phyloP scores from a whole-genome alignment of 2,797 vertebrate species.

The Argyrosomus regius region DNA sequence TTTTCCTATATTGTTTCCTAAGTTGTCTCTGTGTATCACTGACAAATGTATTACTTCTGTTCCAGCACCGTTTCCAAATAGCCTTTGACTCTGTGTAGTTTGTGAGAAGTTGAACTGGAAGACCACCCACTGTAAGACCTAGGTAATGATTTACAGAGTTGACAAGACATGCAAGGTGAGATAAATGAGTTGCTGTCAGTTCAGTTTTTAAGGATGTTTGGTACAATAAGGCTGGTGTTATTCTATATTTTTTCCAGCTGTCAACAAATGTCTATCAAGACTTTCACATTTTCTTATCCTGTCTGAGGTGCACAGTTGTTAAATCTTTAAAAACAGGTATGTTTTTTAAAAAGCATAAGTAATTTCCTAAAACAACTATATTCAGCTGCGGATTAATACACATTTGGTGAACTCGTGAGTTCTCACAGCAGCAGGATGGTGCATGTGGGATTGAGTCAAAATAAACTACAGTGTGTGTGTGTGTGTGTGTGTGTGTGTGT shows the following conservation, averaged over 20 bases:
- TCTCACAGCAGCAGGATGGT: neutral
- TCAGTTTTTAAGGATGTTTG: slow-evolving; percentile 20
- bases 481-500: too few species aligned
- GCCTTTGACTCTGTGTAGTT: slow-evolving; percentile 34
- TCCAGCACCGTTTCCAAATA: slow-evolving; percentile 69
- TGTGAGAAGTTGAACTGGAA: slow-evolving; percentile 32
- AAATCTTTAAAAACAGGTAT: neutral
- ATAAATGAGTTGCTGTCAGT: neutral
- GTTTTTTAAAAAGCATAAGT: neutral
- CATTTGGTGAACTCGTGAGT: neutral
- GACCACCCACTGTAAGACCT: slow-evolving; percentile 44
- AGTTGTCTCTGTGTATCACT: slow-evolving; percentile 59
- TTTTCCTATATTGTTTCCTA: slow-evolving; percentile 80
- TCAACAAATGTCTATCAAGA: neutral
- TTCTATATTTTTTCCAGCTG: slow-evolving; percentile 4
- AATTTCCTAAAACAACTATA: neutral
- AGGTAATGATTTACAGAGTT: slow-evolving; percentile 57
- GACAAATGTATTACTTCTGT: slow-evolving; percentile 69
- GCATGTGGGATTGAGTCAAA: neutral
- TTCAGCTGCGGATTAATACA: slow-evolving; percentile 16
- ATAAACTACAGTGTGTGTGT: neutral
- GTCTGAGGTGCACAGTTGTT: neutral
- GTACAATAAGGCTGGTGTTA: neutral
- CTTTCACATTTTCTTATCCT: neutral
- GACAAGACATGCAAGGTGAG: slow-evolving; percentile 24